Percentiles rank a stretch among this genome's conserved stretches.
Evolutionary conservation across 2,113 vertebrate genomes (phyloP).

Genomic region (Seriola quinqueradiata): DNA sequence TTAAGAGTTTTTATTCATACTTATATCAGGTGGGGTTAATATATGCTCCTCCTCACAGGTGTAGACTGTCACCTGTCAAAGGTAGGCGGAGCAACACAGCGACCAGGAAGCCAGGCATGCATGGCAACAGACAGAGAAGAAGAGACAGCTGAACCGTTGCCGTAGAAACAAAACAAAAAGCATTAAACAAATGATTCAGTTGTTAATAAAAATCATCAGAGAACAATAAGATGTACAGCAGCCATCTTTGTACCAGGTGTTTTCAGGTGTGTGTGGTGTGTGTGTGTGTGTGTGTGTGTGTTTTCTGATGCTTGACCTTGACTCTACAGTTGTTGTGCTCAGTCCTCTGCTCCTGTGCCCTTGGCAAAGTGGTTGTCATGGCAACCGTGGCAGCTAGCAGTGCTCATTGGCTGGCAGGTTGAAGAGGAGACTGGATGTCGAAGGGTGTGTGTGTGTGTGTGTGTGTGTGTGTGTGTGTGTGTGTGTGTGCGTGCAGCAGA

Average conservation of each 20-base stretch:
- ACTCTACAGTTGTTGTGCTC: slow-evolving; percentile 42
- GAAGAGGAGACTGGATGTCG: slow-evolving; percentile 16
- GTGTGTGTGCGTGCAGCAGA: slow-evolving; percentile 20
- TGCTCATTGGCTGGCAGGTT: slow-evolving; percentile 56
- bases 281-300: slow-evolving; percentile 19
- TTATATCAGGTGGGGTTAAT: too few species aligned
- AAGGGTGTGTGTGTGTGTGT: slow-evolving; percentile 12
- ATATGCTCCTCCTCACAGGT: too few species aligned
- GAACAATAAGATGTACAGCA: neutral
- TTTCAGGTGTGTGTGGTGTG: slow-evolving; percentile 29
- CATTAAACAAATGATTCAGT: neutral
- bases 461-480: slow-evolving; percentile 5
- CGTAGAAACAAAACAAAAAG: neutral
- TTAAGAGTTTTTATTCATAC: too few species aligned
- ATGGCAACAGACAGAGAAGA: too few species aligned
- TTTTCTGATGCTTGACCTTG: slow-evolving; percentile 60
- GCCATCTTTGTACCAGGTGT: neutral
- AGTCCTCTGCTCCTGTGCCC: slow-evolving; percentile 41
- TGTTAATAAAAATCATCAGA: neutral
- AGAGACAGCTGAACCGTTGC: too few species aligned
- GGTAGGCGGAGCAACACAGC: too few species aligned
- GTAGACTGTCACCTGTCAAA: too few species aligned
- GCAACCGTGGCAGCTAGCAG: slow-evolving; percentile 47
- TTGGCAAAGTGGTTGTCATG: slow-evolving; percentile 50
- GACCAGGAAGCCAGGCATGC: too few species aligned